These are phyloP conservation scores for Nilaparvata lugens DNA, from an alignment of 1,140 invertebrate species.

Conservation along the genomic window DNA sequence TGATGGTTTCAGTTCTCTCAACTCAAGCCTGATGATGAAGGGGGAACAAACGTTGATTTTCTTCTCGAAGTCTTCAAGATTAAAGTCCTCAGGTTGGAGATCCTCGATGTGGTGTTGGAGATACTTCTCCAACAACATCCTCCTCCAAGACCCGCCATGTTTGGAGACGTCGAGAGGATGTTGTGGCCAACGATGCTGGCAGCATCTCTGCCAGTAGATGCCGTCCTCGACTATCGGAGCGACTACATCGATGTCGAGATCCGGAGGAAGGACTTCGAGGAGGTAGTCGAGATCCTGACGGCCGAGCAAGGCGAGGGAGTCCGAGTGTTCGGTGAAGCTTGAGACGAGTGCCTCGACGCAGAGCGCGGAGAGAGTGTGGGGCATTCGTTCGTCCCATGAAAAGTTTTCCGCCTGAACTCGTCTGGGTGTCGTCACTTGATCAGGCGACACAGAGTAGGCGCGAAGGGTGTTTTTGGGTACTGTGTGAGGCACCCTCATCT, in stretches of 20 bases:
- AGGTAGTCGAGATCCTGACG: constrained; percentile 29
- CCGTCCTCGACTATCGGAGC: constrained; percentile 32
- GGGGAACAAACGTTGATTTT: constrained; percentile 27
- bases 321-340: constrained; percentile 6
- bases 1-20: constrained; percentile 31
- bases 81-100: constrained; percentile 31
- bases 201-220: constrained; percentile 36
- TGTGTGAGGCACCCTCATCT: constrained; percentile 15
- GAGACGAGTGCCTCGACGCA: constrained; percentile 29
- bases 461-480: constrained; percentile 7
- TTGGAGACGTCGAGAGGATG: constrained; percentile 27
- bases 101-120: constrained; percentile 31
- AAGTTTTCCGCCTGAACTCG: constrained; percentile 6
- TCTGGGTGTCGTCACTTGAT: neutral
- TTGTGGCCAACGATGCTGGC: constrained; percentile 29
- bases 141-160: constrained; percentile 28
- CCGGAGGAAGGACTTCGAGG: constrained; percentile 34
- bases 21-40: constrained; percentile 28
- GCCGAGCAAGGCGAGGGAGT: neutral
- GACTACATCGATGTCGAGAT: constrained; percentile 33
- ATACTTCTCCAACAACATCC: constrained; percentile 31
- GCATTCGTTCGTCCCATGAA: constrained; percentile 8
- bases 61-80: constrained; percentile 31
- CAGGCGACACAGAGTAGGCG: constrained; percentile 5
- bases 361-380: constrained; percentile 13